Evolutionary conservation across 2,797 vertebrate genomes (phyloP), one percentile per base, ranked within the genome.

Genomic region (Chlorospingus flavigularis): DNA sequence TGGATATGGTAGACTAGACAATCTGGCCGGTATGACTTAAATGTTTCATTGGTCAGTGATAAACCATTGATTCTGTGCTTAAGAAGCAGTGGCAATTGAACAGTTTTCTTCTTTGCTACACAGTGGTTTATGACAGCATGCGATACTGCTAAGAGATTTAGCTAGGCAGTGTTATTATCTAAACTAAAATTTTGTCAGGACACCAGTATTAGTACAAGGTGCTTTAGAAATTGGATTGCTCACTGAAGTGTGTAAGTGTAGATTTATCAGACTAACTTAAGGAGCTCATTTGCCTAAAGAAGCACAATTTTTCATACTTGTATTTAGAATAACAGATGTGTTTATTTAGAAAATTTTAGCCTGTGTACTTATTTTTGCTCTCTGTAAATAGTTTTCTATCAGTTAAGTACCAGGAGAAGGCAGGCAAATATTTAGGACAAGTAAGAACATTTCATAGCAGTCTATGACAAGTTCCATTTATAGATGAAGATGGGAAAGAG

Each of bases 161-260:
- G 68, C 71, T 84, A 90, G 45, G 84, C 65, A 76, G 77, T 71
- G 63, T 87, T 92, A 95, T 95, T 93, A 92, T 42, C 88, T 85
- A 70, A 85, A 85, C 67, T 85, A 42, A 86, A 86, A 74, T 93
- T 95, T 89, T 78, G 74, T 89, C 74, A 93, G 80, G 86, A 91
- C 63, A 82, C 42, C 50, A 31, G 23, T 73, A 54, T 88, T 94
- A 77, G 70, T 80, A 75, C 39, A 51, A 50, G 61, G 39, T 89
- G 61, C 67, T 93, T 94, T 92, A 75, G 81, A 94, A 97, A 95
- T 93, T 67, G 92, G 75, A 54, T 95, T 94, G 80, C 61, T 96
- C 65, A 48, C 39, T 85, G 80, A 83, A 77, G 77, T 77, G 81
- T 94, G 37, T 77, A 91, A 92, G 53, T 50, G 45, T 76, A 83